Base-by-base conservation (phyloP, 2,797 vertebrate species). In the Nasua narica region DNA sequence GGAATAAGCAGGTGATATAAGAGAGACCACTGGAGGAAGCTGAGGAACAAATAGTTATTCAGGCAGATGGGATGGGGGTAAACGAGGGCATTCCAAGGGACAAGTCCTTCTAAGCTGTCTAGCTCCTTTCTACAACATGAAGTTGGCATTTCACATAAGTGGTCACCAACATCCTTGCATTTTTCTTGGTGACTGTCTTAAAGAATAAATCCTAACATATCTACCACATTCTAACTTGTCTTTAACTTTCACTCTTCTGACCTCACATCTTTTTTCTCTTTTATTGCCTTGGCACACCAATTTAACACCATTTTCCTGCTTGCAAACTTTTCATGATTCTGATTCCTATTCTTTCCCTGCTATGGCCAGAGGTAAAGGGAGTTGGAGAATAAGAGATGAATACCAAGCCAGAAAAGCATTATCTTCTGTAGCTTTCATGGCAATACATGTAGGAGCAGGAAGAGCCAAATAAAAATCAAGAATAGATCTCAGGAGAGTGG, bases 241-340 rank as follows among this genome's bases (percentile, higher is more conserved):
- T 82, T 37, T 87, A 35, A 43, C 13, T 46, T 91, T 91, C 25
- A 65, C 25, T 1, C 7, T 76, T 87, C 81, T 54, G 50, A 77
- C 40, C 2, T 52, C 52, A 81, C 11, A 3, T 25, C 0, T 0
- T 25, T 60, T 76, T 13, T 14, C 16, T 3, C 14, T 1, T 35
- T 74, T 65, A 29, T 91, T 81, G 46, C 7, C 35, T 48, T 54
- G 62, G 12, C 9, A 69, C 29, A 62, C 7, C 90, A n/a, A 69
- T 72, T 95, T 95, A 91, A 89, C 46, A 79, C 7, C 29, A 46
- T 91, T 83, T 91, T 50, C 15, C n/a, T 9, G 7, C 18, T 23
- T 78, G 32, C 16, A 58, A 27, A 18, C 25, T 52, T 86, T 56
- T 11, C 56, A 82, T 35, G 7, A 79, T 35, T 74, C 21, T 90